Evolutionary conservation across 1,140 invertebrate species (phyloP).

Genomic region (Micrasema longulum): DNA sequence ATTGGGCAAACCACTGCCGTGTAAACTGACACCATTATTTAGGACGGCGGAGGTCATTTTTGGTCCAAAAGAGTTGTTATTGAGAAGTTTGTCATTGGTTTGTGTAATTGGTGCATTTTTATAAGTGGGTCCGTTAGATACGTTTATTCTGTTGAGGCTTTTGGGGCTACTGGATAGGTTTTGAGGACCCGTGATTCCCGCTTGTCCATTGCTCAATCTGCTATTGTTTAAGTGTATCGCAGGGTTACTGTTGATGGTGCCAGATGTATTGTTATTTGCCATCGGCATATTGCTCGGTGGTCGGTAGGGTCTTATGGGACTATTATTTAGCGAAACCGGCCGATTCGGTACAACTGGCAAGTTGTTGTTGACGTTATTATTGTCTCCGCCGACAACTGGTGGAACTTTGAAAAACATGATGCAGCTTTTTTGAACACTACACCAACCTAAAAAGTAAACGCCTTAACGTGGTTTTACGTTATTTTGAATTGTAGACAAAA

Average conservation of each 20-base stretch:
- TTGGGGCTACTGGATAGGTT: conserved; percentile 6
- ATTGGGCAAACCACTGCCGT: not conserved
- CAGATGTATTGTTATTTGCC: conserved; percentile 14
- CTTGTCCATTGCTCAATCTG: not conserved
- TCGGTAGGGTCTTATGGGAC: conserved; percentile 20
- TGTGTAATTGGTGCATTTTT: conserved; percentile 6
- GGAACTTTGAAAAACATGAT: conserved; percentile 46
- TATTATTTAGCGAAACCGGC: conserved; percentile 27
- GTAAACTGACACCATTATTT: not conserved
- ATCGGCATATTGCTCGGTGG: conserved; percentile 23
- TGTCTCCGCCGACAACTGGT: conserved; percentile 25
- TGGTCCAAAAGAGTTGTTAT: conserved; percentile 14
- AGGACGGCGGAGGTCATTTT: not conserved
- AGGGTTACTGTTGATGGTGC: not conserved
- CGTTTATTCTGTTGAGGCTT: conserved; percentile 7
- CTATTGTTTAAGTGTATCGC: not conserved
- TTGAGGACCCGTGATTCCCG: not conserved
- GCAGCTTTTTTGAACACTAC: not conserved
- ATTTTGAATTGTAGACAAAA: conserved; percentile 15
- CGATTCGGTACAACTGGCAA: conserved; percentile 15
- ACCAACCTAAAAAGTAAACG: not conserved
- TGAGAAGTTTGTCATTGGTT: conserved; percentile 10
- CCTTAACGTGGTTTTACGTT: conserved; percentile 12
- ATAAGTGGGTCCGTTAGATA: conserved; percentile 20
- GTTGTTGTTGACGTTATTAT: conserved; percentile 45